These are phyloP conservation scores for Omphaloscelis lunosa DNA, from an alignment of 2,888 invertebrate genomes.

Conservation along the genomic window DNA sequence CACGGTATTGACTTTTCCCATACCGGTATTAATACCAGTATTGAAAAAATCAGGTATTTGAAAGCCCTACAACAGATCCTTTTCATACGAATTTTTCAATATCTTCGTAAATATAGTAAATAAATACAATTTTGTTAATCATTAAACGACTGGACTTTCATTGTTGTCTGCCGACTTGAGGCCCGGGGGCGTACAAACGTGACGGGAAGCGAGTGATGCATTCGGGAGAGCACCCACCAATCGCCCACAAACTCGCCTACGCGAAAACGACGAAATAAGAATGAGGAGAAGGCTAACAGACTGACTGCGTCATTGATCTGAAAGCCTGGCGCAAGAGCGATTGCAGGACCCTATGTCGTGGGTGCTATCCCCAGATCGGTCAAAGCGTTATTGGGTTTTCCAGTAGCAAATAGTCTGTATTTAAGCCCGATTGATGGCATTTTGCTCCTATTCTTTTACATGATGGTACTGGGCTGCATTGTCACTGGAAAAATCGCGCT, in stretches of 20 bases:
- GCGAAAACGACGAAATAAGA: slow-evolving; percentile 12
- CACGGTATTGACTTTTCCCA: too few relatives aligned
- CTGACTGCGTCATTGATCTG: neutral
- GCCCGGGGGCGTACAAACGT: slow-evolving; percentile 52
- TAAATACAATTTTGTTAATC: slow-evolving; percentile 28
- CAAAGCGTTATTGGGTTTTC: neutral
- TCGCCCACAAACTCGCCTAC: slow-evolving; percentile 66
- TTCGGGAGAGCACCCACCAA: slow-evolving; percentile 64
- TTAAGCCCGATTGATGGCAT: neutral
- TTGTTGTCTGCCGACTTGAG: slow-evolving; percentile 57
- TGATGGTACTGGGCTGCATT: neutral
- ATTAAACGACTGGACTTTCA: slow-evolving; percentile 47
- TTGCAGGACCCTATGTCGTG: neutral
- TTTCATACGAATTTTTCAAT: neutral
- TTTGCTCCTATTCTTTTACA: neutral
- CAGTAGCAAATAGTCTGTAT: neutral
- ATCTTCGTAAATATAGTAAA: slow-evolving; percentile 10
- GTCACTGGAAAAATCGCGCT: neutral
- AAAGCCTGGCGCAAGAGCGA: neutral
- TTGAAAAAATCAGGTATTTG: too few relatives aligned
- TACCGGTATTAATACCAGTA: too few relatives aligned
- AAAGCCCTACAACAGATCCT: too few relatives aligned
- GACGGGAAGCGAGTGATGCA: slow-evolving; percentile 65
- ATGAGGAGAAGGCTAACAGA: slow-evolving; percentile 38
- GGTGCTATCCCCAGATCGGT: neutral